phyloP scores from a whole-genome alignment of 2,888 invertebrate genomes.

The Chrysolina haemoptera region DNA sequence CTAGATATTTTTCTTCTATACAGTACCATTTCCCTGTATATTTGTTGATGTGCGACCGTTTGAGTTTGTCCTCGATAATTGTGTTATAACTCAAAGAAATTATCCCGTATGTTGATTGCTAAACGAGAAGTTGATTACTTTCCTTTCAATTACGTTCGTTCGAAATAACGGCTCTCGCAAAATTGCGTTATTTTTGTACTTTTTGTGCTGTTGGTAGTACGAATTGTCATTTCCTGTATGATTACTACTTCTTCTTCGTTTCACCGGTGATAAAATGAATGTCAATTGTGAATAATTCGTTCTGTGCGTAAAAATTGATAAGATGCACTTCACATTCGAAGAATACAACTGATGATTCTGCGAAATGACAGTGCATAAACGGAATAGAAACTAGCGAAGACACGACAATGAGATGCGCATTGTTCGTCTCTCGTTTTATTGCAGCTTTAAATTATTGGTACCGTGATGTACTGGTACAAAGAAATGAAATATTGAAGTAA shows the following conservation, averaged over 20 bases:
- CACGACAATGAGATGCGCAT: slow-evolving; percentile 7
- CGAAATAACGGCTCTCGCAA: slow-evolving; percentile 10
- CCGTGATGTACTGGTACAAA: not conserved
- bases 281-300: slow-evolving; percentile 21
- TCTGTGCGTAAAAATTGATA: slow-evolving; percentile 10
- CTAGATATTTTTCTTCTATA: too few relatives aligned
- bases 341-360: not conserved
- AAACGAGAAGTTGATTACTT: slow-evolving; percentile 13
- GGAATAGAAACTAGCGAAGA: not conserved
- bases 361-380: slow-evolving; percentile 14
- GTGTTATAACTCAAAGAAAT: not conserved
- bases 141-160: slow-evolving; percentile 7
- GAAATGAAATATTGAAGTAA: not conserved
- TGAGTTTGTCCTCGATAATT: not conserved
- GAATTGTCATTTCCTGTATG: slow-evolving; percentile 15
- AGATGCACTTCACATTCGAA: not conserved
- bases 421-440: slow-evolving; percentile 1
- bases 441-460: slow-evolving; percentile 11
- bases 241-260: slow-evolving; percentile 17
- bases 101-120: not conserved
- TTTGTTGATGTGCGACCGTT: too few relatives aligned
- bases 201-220: slow-evolving; percentile 5
- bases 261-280: not conserved
- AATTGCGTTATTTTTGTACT: not conserved
- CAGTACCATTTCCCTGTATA: too few relatives aligned